Conservation (phyloP, 2,797 vertebrate genomes). For the Betta splendens region DNA sequence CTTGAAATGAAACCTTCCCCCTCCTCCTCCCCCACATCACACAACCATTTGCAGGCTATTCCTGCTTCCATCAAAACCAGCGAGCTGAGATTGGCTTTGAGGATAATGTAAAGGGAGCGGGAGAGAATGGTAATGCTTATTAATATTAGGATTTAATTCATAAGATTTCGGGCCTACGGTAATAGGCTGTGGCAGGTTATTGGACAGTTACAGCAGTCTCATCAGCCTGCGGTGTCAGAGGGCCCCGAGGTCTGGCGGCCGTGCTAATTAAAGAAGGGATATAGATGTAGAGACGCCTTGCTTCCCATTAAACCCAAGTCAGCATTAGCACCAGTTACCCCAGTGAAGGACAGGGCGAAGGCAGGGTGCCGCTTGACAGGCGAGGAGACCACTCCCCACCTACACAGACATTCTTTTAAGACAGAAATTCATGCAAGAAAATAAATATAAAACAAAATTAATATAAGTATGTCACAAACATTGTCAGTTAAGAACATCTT, state of each 20-base stretch:
- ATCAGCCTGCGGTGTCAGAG: slow-evolving; percentile 82
- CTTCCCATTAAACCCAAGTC: slow-evolving; percentile 78
- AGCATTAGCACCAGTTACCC: slow-evolving; percentile 77
- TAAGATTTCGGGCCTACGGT: slow-evolving; percentile 76
- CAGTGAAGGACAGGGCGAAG: slow-evolving; percentile 80
- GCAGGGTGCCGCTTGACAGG: slow-evolving; percentile 42
- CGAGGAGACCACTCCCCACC: slow-evolving; percentile 24
- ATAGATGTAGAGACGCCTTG: slow-evolving; percentile 73
- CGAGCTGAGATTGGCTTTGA: slow-evolving; percentile 66
- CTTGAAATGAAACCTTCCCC: slow-evolving; percentile 39
- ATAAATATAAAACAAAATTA: no score
- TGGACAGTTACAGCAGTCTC: slow-evolving; percentile 83
- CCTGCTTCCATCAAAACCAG: slow-evolving; percentile 71
- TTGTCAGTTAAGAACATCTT: no score
- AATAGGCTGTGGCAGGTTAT: slow-evolving; percentile 80
- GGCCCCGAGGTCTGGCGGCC: slow-evolving; percentile 63
- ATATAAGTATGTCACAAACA: no score
- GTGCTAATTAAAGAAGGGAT: slow-evolving; percentile 83
- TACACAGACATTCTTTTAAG: slow-evolving; percentile 11
- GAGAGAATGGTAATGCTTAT: slow-evolving; percentile 78
- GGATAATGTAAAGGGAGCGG: slow-evolving; percentile 69
- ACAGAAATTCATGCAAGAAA: slow-evolving; percentile 16
- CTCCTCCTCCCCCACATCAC: slow-evolving; percentile 49
- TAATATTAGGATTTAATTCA: slow-evolving; percentile 87
- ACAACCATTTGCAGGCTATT: slow-evolving; percentile 58